A percentile compares a stretch with the other conserved stretches of the same genome.
These are phyloP conservation scores for Drosophila fuyamai DNA, from an alignment of 1,140 invertebrate species.

Conservation along the genomic window DNA sequence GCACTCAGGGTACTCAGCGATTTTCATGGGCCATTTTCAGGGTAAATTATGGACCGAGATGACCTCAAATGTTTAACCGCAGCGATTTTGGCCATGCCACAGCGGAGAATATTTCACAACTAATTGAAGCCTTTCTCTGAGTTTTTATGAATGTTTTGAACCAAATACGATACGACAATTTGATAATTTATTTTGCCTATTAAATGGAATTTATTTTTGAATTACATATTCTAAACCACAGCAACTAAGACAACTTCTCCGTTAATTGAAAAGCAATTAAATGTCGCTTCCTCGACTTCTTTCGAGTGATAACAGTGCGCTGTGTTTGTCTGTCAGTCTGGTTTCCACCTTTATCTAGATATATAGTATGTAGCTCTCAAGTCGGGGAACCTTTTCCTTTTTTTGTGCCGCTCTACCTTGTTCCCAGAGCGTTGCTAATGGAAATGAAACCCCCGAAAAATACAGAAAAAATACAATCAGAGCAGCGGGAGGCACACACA, in stretches of 20 bases:
- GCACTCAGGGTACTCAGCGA: constrained; percentile 34
- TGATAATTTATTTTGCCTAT: too few relatives aligned
- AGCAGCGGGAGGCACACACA: constrained; percentile 16
- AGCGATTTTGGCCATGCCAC: constrained; percentile 12
- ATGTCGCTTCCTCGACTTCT: constrained; percentile 51
- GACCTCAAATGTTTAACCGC: constrained; percentile 41
- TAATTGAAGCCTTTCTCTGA: background rate
- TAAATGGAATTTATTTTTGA: too few relatives aligned
- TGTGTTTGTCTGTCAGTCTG: constrained; percentile 25
- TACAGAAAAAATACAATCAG: constrained; percentile 9
- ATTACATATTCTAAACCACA: too few relatives aligned
- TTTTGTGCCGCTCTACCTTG: background rate
- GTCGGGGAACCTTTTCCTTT: background rate
- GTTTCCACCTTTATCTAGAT: constrained; percentile 55
- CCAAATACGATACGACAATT: too few relatives aligned
- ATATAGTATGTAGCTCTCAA: constrained; percentile 5
- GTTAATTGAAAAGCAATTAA: constrained; percentile 76
- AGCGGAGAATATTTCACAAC: background rate
- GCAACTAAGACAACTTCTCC: background rate
- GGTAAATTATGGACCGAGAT: constrained; percentile 59
- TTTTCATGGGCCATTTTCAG: constrained; percentile 44
- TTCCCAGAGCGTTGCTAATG: constrained; percentile 40
- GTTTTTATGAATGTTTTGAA: too few relatives aligned
- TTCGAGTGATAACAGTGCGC: constrained; percentile 30
- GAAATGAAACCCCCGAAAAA: constrained; percentile 33